Conservation (phyloP, 2,797 vertebrate species). For the Oceanodroma leucorhoa region DNA sequence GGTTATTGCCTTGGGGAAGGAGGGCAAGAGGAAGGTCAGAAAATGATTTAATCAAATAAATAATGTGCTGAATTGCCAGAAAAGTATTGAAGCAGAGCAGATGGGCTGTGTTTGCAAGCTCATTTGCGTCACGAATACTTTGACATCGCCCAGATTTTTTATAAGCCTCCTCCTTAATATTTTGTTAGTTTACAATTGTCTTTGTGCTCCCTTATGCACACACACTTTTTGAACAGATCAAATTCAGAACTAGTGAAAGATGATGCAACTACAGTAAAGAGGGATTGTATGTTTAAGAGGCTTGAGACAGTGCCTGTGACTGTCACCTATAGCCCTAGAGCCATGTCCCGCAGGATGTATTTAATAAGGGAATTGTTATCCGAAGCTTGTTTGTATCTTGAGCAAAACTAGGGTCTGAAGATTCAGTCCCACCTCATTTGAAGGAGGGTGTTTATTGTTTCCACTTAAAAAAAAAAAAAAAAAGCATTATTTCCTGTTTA, state of each 20-base stretch:
- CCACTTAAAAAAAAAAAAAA: neutral
- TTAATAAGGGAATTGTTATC: neutral
- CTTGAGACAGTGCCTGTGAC: neutral
- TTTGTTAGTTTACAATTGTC: neutral
- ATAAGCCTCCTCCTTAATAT: neutral
- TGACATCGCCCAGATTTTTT: neutral
- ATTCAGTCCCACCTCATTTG: neutral
- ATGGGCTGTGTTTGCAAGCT: conserved; percentile 2
- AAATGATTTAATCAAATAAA: conserved; percentile 12
- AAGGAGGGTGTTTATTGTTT: rapidly evolving
- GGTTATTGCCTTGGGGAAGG: neutral
- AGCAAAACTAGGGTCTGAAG: neutral
- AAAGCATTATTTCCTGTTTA: neutral
- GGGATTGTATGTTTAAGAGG: neutral
- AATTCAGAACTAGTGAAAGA: neutral
- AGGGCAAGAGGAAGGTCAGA: neutral
- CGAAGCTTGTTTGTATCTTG: neutral
- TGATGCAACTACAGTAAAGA: neutral
- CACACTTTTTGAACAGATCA: neutral
- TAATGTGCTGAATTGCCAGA: neutral
- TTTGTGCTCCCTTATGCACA: neutral
- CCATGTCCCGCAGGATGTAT: neutral
- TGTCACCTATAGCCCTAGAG: neutral
- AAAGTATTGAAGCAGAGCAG: conserved; percentile 9
- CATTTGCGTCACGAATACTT: conserved; percentile 3